Base-by-base conservation (phyloP, 2,797 vertebrate species). In the Sebastolobus alascanus region DNA sequence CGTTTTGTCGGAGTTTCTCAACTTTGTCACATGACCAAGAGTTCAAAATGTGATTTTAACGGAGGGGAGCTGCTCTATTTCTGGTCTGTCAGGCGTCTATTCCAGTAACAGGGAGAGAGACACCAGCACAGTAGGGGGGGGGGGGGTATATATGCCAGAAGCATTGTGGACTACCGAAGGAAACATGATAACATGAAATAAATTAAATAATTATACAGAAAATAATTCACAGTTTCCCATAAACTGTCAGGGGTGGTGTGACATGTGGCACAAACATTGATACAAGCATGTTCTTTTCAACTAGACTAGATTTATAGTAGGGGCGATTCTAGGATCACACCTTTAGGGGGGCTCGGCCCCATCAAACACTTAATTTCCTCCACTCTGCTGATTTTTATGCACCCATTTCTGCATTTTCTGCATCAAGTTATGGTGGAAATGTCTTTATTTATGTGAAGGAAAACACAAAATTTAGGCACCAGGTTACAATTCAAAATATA, bases 31-130 rank as follows among this genome's bases (percentile, higher is more conserved):
- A 55, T 67, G 76, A 56, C 38, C n/a, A 13, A 60, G 61, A 73
- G 74, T 64, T 76, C 11, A 72, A 6, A 6, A 63, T 82, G 68
- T 55, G 73, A 75, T 68, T 68, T 29, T 83, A 71, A 59, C 50
- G 22, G 50, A 38, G 70, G 59, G 50, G 63, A 58, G 79, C 75
- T 68, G 87, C 65, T 90, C 94, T 96, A 96, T 96, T 95, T 95
- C 65, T 93, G 94, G 94, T 90, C 55, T 55, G 70, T 65, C 76
- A 77, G 40, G 68, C 58, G 22, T 79, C 89, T 79, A 40, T 93
- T 95, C 93, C 90, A 64, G 93, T 94, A 92, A 94, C 46, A 54
- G 82, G 64, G 84, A 61, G 59, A 67, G 83, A 77, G 80, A 73
- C 63, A 69, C 13, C 66, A 73, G 71, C 73, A 64, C 18, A 70